A percentile compares a stretch with the other conserved stretches of the same genome.
These are phyloP conservation scores for Rhinichthys osculus DNA, from an alignment of 2,797 vertebrate species.

Conservation along the genomic window DNA sequence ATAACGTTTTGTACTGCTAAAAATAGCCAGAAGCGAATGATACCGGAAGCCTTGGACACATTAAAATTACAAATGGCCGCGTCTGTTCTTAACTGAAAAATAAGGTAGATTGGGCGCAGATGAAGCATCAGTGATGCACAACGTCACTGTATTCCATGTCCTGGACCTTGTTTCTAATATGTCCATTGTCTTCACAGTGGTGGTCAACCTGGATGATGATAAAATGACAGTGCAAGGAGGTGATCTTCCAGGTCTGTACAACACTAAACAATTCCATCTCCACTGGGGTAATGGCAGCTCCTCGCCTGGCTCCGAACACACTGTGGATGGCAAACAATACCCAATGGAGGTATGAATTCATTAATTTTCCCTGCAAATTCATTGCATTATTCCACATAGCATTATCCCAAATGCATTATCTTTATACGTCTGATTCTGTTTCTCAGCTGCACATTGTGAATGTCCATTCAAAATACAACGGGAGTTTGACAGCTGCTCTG, in stretches of 20 bases:
- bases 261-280: constrained; percentile 74
- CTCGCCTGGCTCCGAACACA: constrained; percentile 52
- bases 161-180: neutral
- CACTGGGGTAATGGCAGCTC: constrained; percentile 74
- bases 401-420: neutral
- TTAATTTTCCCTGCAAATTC: too few relatives aligned
- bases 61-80: too few relatives aligned
- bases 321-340: constrained; percentile 49
- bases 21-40: too few relatives aligned
- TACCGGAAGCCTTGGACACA: too few relatives aligned
- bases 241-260: constrained; percentile 69
- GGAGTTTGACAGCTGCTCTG: neutral
- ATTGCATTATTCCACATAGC: neutral
- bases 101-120: neutral
- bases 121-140: neutral
- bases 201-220: constrained; percentile 59
- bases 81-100: too few relatives aligned
- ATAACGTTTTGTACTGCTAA: too few relatives aligned
- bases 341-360: constrained; percentile 47
- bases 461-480: constrained; percentile 45
- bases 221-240: constrained; percentile 68
- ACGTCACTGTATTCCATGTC: neutral
- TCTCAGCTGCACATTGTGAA: constrained; percentile 70
- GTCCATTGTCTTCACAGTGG: constrained; percentile 65
- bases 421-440: neutral